Conservation (phyloP, 2,113 vertebrate genomes). For the Ochotona curzoniae region DNA sequence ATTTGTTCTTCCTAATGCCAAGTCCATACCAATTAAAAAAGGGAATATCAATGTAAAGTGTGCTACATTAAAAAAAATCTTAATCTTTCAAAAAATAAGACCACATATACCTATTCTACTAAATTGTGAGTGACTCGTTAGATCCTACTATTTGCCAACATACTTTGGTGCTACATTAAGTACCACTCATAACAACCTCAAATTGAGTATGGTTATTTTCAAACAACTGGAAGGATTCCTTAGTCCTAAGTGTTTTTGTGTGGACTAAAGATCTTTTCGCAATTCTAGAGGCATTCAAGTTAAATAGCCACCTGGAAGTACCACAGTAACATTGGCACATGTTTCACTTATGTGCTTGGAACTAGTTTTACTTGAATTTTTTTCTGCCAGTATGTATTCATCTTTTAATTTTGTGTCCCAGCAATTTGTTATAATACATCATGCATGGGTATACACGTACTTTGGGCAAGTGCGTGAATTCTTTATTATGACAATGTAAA, state of each 20-base stretch:
- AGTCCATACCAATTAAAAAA: not conserved
- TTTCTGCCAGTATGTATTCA: too few species aligned
- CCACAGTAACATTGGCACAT: not conserved
- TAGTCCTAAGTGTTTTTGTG: not conserved
- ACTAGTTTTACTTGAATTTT: not conserved
- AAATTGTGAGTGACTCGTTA: not conserved
- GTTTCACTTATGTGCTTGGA: not conserved
- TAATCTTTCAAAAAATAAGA: not conserved
- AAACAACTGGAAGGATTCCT: not conserved
- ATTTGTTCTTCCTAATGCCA: fast-evolving
- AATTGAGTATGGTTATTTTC: not conserved
- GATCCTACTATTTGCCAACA: not conserved
- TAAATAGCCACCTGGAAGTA: not conserved
- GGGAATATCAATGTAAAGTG: not conserved
- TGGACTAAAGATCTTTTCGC: not conserved
- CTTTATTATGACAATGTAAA: not conserved
- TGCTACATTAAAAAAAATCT: not conserved
- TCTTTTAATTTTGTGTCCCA: too few species aligned
- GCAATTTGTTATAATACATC: too few species aligned
- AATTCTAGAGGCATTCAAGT: not conserved
- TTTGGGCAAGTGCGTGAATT: not conserved
- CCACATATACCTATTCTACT: not conserved
- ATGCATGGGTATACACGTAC: not conserved
- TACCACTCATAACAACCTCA: too few species aligned
- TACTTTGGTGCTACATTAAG: not conserved